phyloP scores from a whole-genome alignment of 2,888 invertebrate species.

The Exephanes ischioxanthus region DNA sequence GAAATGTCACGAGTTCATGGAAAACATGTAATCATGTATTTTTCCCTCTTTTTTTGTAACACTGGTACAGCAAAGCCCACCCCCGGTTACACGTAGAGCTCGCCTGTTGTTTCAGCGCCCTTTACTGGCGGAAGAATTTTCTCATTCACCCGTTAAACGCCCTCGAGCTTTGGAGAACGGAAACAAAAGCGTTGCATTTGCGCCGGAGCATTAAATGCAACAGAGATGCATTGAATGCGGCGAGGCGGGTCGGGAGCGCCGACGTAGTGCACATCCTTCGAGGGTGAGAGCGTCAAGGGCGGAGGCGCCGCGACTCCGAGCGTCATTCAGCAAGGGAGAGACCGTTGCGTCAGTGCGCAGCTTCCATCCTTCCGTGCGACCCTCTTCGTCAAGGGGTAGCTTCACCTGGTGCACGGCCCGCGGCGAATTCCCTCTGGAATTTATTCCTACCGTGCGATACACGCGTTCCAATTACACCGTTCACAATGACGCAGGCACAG shows the following conservation, averaged over 20 bases:
- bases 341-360: constrained; percentile 43
- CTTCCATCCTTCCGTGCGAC: constrained; percentile 30
- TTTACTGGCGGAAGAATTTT: constrained; percentile 5
- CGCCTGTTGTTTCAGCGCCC: not conserved
- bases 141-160: constrained; percentile 1
- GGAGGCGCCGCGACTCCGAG: not conserved
- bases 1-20: not conserved
- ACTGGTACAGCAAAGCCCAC: not conserved
- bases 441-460: constrained; percentile 21
- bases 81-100: not conserved
- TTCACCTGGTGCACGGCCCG: not conserved
- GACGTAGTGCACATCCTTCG: constrained; percentile 3
- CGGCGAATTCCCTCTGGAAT: not conserved
- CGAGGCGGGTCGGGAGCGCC: not conserved
- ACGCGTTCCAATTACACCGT: constrained; percentile 66
- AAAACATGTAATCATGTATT: not conserved
- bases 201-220: not conserved
- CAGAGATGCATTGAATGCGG: not conserved
- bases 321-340: constrained; percentile 30
- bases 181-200: not conserved
- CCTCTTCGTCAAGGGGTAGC: constrained; percentile 17
- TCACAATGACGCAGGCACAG: constrained; percentile 58
- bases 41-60: not conserved
- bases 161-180: constrained; percentile 2
- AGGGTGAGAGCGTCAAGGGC: not conserved